Conservation (phyloP, 2,797 vertebrate genomes). For the Scolopax bukidnonensis region DNA sequence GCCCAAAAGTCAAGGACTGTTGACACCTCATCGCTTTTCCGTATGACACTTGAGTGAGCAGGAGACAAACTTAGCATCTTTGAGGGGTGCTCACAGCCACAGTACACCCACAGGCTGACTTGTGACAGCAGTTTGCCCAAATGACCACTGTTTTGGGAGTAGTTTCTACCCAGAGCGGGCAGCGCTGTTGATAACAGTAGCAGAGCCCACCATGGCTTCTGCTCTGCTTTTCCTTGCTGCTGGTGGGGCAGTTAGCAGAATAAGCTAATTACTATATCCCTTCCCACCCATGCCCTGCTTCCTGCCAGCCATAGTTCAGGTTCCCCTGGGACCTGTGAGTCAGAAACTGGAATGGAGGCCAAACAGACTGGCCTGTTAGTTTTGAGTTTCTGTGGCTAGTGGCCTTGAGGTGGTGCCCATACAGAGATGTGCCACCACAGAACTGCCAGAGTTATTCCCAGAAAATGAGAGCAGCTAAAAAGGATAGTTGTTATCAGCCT, state of each 20-base stretch:
- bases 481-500: not conserved
- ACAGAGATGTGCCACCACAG: not conserved
- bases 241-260: not conserved
- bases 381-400: not conserved
- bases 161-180: not conserved
- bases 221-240: not conserved
- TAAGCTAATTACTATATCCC: not conserved
- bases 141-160: not conserved
- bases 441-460: not conserved
- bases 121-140: not conserved
- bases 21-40: not conserved
- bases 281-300: conserved; percentile 9
- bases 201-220: not conserved
- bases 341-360: not conserved
- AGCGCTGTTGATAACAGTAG: not conserved
- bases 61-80: not conserved
- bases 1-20: not conserved
- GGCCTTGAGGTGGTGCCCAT: not conserved
- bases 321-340: conserved; percentile 6
- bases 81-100: not conserved
- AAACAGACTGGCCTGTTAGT: not conserved
- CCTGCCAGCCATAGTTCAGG: not conserved
- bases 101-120: not conserved
- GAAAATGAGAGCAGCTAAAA: not conserved
- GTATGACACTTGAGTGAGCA: not conserved